Percentiles rank a stretch among this genome's conserved stretches.
phyloP scores from a whole-genome alignment of 2,113 vertebrate genomes.

The Rafetus swinhoei region DNA sequence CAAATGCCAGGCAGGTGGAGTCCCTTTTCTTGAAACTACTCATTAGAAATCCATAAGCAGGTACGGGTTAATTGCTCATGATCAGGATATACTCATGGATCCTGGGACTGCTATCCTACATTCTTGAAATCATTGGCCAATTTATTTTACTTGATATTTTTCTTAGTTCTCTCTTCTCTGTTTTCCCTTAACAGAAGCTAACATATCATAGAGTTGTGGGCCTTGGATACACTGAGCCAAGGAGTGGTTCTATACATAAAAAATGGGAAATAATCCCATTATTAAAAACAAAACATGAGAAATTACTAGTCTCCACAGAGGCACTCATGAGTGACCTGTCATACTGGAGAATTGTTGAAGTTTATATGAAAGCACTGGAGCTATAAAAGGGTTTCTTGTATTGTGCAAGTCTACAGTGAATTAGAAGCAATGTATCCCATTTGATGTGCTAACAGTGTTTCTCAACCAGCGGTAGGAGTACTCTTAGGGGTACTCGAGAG shows the following conservation, averaged over 20 bases:
- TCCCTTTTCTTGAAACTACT: not conserved
- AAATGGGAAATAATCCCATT: not conserved
- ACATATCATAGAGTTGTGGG: not conserved
- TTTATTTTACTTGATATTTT: not conserved
- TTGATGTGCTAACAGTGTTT: conserved; percentile 7
- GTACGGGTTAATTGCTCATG: not conserved
- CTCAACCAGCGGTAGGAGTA: too few species aligned
- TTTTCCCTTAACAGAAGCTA: not conserved
- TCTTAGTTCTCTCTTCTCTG: not conserved
- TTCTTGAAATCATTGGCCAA: not conserved
- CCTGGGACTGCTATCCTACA: not conserved
- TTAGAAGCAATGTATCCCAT: conserved; percentile 7
- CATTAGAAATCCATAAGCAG: not conserved
- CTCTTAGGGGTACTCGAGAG: too few species aligned
- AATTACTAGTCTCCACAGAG: not conserved
- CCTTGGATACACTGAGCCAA: not conserved
- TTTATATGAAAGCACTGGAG: not conserved
- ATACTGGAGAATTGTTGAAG: not conserved
- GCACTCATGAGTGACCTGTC: not conserved
- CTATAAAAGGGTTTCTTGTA: not conserved
- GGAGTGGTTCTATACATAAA: not conserved
- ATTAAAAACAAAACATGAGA: not conserved
- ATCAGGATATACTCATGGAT: not conserved
- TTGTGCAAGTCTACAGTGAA: not conserved
- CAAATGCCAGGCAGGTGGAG: not conserved